These are phyloP conservation scores for Plecotus auritus DNA, from an alignment of 2,113 vertebrate genomes.

Conservation along the genomic window DNA sequence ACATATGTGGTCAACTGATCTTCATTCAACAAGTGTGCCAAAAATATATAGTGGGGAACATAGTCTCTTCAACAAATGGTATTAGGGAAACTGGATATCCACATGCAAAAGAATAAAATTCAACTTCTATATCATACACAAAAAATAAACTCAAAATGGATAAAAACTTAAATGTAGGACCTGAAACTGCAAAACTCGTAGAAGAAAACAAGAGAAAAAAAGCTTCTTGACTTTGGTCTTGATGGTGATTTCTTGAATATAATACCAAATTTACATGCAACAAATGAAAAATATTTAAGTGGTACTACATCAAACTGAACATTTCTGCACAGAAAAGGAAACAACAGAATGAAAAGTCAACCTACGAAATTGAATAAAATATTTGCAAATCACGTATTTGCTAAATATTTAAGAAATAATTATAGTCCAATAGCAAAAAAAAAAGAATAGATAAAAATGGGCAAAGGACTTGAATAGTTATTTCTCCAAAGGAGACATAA, in stretches of 20 bases:
- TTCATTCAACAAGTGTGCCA: background rate
- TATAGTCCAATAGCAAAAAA: background rate
- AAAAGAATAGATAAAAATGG: background rate
- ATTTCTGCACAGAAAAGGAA: background rate
- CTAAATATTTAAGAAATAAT: background rate
- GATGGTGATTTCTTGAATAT: background rate
- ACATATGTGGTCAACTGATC: background rate
- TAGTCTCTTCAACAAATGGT: background rate
- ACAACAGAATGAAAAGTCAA: background rate
- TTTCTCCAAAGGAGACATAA: background rate
- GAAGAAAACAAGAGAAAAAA: background rate
- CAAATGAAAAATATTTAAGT: background rate
- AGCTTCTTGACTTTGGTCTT: background rate
- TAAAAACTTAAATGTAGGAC: background rate
- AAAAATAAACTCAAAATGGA: background rate
- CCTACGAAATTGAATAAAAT: background rate
- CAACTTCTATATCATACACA: background rate
- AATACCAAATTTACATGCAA: background rate
- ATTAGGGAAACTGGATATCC: background rate
- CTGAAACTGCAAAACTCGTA: background rate
- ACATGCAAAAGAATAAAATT: background rate
- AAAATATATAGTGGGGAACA: background rate
- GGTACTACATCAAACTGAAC: background rate
- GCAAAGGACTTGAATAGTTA: background rate
- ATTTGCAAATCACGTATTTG: background rate